phyloP scores from a whole-genome alignment of 1,140 invertebrate genomes.

The Zophobas morio region DNA sequence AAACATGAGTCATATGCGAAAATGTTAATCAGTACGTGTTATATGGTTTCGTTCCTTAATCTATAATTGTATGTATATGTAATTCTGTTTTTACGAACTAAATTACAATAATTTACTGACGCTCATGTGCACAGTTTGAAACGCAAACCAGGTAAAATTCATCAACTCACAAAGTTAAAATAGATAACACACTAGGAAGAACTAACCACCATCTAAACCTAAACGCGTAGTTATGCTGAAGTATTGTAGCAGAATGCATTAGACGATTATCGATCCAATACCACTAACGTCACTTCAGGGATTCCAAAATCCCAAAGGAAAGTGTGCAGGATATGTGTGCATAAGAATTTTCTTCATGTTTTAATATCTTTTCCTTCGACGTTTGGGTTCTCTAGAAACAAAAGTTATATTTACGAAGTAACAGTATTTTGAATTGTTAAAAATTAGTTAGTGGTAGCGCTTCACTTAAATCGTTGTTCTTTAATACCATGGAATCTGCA shows the following conservation, averaged over 20 bases:
- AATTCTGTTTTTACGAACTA: no score
- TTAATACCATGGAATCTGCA: no score
- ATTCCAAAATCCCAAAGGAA: slow-evolving; percentile 25
- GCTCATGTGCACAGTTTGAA: not conserved
- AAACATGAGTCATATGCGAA: no score
- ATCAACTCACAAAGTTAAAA: no score
- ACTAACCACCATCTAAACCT: slow-evolving; percentile 1
- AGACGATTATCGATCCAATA: slow-evolving; percentile 31
- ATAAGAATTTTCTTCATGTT: slow-evolving; percentile 17
- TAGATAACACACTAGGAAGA: not conserved
- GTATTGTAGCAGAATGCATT: slow-evolving; percentile 14
- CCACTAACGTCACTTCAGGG: slow-evolving; percentile 30
- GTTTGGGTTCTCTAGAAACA: not conserved
- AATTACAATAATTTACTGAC: not conserved
- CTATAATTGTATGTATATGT: no score
- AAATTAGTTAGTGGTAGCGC: no score
- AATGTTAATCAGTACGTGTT: no score
- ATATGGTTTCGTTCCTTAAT: no score
- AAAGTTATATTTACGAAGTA: no score
- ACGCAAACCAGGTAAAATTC: no score
- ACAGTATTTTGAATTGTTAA: no score
- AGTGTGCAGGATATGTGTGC: slow-evolving; percentile 10
- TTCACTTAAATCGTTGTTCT: no score
- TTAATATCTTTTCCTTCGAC: slow-evolving; percentile 9
- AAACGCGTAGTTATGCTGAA: slow-evolving; percentile 3